These are phyloP conservation scores for Drosophila melanosoma DNA, from an alignment of 2,888 invertebrate species.

Conservation along the genomic window DNA sequence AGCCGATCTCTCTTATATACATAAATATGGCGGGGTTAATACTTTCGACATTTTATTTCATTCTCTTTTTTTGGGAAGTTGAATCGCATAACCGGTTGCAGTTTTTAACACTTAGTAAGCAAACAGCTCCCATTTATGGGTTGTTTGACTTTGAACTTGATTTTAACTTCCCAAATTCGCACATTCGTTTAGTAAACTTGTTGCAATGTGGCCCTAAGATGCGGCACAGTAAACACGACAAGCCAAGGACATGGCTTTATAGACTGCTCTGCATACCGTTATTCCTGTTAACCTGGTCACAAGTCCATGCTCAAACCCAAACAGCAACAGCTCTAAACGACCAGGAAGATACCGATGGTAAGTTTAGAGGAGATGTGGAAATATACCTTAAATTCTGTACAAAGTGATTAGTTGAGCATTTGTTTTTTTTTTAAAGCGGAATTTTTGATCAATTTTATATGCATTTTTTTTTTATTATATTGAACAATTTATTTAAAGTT, in stretches of 20 bases:
- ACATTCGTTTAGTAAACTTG: conserved; percentile 32
- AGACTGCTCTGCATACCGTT: conserved; percentile 43
- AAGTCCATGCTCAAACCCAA: conserved; percentile 31
- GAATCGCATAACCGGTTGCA: conserved; percentile 38
- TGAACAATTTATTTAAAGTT: no score
- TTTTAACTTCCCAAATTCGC: conserved; percentile 46
- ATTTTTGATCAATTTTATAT: no score
- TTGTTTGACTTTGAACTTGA: conserved; percentile 45
- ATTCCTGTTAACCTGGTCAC: conserved; percentile 35
- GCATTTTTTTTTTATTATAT: no score
- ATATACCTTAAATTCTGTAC: background rate
- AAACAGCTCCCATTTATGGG: background rate
- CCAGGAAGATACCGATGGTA: conserved; percentile 52
- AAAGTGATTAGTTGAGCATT: background rate
- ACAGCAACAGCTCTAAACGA: conserved; percentile 5
- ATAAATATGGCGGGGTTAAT: conserved; percentile 55
- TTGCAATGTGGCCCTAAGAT: conserved; percentile 68
- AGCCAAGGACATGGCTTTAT: conserved; percentile 45
- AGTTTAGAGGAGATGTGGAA: conserved; percentile 1
- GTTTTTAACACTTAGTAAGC: conserved; percentile 11
- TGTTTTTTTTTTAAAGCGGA: no score
- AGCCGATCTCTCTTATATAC: background rate
- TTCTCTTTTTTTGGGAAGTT: conserved; percentile 19
- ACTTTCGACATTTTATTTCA: conserved; percentile 31
- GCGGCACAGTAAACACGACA: conserved; percentile 55